Evolutionary conservation across 2,113 vertebrate genomes (phyloP), one percentile per base, ranked within the genome.

Genomic region (Procapra przewalskii): DNA sequence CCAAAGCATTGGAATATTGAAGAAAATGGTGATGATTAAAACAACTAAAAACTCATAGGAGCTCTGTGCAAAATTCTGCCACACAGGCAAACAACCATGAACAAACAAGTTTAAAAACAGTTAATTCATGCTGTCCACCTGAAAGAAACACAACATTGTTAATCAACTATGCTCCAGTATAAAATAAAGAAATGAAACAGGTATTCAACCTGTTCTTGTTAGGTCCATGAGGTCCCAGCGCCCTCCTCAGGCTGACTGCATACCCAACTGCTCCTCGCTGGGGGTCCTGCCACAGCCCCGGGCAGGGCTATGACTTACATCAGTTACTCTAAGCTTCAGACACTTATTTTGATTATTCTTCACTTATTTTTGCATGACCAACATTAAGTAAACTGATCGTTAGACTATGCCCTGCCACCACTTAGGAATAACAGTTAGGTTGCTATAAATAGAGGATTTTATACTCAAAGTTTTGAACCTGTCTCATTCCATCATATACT

Each of bases 21-120:
- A 82, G 75, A 77, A 93, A 92, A 84, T 31, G 48, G 25, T 60
- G 60, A 45, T 48, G 33, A 90, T 60, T 54, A 95, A 88, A 95
- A 91, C 55, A 96, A 94, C 77, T 33, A 45, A 75, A 89, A 97
- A 62, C 10, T 3, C 52, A 71, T 36, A 33, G 11, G 12, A 93
- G 55, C 21, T 62, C 81, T 81, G 48, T 29, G 19, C 9, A 83
- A 52, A 94, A 79, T 33, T 71, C 43, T 95, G 27, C 71, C 67
- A 5, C 10, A 8, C 23, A 25, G 31, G 8, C 45, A 31, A 62
- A 33, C 17, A 17, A 7, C 64, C 31, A n/a, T n/a, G 45, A 55
- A 80, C 25, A 54, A 71, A 62, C 25, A 60, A 77, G 16, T 60
- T 2, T 13, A 52, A 40, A 57, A 71, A 29, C 23, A 33, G 45